A percentile compares a stretch with the other conserved stretches of the same genome.
These are phyloP conservation scores for Cosmorhoe ocellata DNA, from an alignment of 2,888 invertebrate genomes.

Conservation along the genomic window DNA sequence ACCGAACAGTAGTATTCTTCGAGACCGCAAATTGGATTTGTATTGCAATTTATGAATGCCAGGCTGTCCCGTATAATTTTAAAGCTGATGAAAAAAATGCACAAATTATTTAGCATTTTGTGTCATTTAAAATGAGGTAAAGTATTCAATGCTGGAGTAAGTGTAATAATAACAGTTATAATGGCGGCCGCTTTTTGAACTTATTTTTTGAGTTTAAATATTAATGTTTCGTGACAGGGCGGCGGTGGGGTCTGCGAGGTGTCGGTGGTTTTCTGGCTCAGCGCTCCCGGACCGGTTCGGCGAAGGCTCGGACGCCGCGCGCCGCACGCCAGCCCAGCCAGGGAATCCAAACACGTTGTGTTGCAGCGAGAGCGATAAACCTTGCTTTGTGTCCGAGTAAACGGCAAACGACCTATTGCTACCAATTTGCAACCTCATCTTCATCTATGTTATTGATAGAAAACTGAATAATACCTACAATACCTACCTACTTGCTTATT, in stretches of 20 bases:
- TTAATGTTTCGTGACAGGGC: constrained; percentile 79
- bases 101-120: constrained; percentile 36
- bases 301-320: constrained; percentile 63
- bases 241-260: constrained; percentile 63
- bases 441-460: not conserved
- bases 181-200: constrained; percentile 61
- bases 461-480: not conserved
- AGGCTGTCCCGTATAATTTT: constrained; percentile 49
- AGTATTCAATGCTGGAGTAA: constrained; percentile 43
- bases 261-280: constrained; percentile 80
- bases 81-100: constrained; percentile 37
- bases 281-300: constrained; percentile 76
- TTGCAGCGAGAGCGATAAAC: constrained; percentile 73
- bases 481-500: too few species aligned
- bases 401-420: constrained; percentile 70
- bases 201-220: constrained; percentile 70
- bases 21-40: constrained; percentile 57
- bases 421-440: constrained; percentile 61
- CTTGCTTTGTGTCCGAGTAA: constrained; percentile 63
- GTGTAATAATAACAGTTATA: constrained; percentile 64
- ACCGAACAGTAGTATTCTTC: constrained; percentile 53
- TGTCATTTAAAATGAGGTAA: constrained; percentile 48
- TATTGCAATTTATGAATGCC: constrained; percentile 35
- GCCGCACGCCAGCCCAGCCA: constrained; percentile 37
- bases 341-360: constrained; percentile 70